phyloP scores from a whole-genome alignment of 2,797 vertebrate species.

The Lateolabrax maculatus region DNA sequence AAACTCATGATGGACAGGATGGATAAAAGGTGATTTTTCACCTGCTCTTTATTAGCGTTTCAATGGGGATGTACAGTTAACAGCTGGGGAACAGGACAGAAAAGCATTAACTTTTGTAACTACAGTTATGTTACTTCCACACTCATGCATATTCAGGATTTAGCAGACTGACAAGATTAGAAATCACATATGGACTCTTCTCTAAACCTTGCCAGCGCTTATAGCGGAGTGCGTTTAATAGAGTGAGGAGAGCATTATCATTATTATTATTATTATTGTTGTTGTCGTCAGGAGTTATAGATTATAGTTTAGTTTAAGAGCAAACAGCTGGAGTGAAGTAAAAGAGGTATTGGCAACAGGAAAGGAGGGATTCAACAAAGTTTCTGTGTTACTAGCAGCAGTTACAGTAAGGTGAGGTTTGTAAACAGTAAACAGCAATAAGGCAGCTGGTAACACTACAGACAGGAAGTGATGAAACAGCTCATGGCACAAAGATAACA shows the following conservation, averaged over 20 bases:
- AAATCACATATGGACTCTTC: constrained; percentile 6
- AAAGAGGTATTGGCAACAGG: constrained; percentile 19
- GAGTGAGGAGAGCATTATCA: constrained; percentile 15
- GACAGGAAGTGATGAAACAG: constrained; percentile 59
- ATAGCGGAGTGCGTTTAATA: constrained; percentile 30
- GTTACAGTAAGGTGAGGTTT: constrained; percentile 65
- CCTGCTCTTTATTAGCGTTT: constrained; percentile 66
- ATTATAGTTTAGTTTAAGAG: constrained; percentile 24
- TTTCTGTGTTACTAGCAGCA: constrained; percentile 58
- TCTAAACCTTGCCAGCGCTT: constrained; percentile 1
- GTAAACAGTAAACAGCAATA: constrained; percentile 72
- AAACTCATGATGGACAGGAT: constrained; percentile 57
- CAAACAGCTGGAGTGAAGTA: constrained; percentile 49
- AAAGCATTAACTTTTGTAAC: constrained; percentile 20
- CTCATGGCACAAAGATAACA: constrained; percentile 41
- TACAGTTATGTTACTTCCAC: constrained; percentile 46
- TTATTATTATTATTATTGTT: not conserved
- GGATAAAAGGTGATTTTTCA: constrained; percentile 14
- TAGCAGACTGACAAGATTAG: constrained; percentile 3
- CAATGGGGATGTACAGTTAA: constrained; percentile 55
- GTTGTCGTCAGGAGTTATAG: constrained; percentile 2
- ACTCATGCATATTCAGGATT: constrained; percentile 37
- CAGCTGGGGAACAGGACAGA: constrained; percentile 33
- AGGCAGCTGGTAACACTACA: constrained; percentile 72
- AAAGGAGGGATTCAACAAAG: not conserved